Percentiles rank a stretch among this genome's conserved stretches.
Evolutionary conservation across 2,113 vertebrate genomes (phyloP).

Genomic region (Alouatta palliata): DNA sequence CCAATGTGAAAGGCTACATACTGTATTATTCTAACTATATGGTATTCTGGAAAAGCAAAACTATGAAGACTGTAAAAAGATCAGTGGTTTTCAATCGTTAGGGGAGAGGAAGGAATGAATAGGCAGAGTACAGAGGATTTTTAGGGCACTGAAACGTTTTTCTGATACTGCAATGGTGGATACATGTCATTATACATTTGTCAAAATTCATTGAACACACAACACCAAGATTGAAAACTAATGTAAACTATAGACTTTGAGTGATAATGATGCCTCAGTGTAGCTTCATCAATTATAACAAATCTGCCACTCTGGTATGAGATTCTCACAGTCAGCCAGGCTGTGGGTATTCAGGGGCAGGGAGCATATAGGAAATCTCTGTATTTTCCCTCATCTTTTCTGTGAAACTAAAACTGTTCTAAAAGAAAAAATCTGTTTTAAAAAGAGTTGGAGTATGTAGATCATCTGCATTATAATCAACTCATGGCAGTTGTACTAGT

Average conservation of each 20-base stretch:
- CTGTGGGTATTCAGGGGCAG: too few relatives aligned
- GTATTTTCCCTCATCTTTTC: background rate
- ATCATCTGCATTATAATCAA: background rate
- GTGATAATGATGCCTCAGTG: too few relatives aligned
- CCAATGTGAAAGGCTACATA: background rate
- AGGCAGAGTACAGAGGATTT: background rate
- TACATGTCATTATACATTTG: background rate
- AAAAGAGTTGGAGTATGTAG: background rate
- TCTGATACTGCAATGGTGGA: background rate
- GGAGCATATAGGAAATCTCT: rapidly evolving
- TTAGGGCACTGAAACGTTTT: too few relatives aligned
- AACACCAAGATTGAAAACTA: background rate
- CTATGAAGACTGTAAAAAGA: background rate
- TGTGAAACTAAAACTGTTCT: background rate
- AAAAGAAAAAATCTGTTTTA: background rate
- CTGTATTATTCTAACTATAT: background rate
- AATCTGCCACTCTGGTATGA: background rate
- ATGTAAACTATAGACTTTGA: background rate
- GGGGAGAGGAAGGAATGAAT: background rate
- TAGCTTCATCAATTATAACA: background rate
- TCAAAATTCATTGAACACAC: background rate
- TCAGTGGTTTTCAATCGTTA: background rate
- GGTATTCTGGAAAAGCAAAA: background rate
- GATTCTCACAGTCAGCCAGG: background rate
- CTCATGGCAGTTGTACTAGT: too few relatives aligned